A percentile compares a stretch with the other conserved stretches of the same genome.
phyloP scores from a whole-genome alignment of 92 coral and sea anemone genomes.

The Bergia puertoricense region DNA sequence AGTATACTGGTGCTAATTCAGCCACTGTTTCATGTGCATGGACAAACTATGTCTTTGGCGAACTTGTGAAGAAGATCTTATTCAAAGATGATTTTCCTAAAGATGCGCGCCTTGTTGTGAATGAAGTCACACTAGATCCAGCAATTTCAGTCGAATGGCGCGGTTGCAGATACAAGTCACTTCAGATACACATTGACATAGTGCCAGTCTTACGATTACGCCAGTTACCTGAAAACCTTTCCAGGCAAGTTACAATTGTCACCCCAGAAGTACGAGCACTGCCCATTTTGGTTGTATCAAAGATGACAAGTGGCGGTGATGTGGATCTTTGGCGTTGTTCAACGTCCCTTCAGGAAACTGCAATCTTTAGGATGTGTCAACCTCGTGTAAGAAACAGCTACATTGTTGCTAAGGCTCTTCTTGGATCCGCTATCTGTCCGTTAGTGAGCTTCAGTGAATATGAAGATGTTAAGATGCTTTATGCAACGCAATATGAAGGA shows the following conservation, averaged over 20 bases:
- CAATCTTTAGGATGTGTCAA: conserved; percentile 48
- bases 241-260: conserved; percentile 30
- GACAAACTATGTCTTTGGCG: conserved; percentile 29
- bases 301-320: conserved; percentile 39
- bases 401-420: conserved; percentile 51
- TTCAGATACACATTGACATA: conserved; percentile 41
- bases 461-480: conserved; percentile 43
- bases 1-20: neutral
- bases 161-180: conserved; percentile 43
- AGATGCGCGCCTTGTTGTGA: conserved; percentile 38
- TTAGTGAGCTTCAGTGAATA: conserved; percentile 50
- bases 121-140: conserved; percentile 47
- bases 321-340: conserved; percentile 48
- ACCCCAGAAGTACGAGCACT: conserved; percentile 39
- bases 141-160: conserved; percentile 35
- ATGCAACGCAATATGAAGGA: conserved; percentile 29
- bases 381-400: conserved; percentile 54
- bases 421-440: conserved; percentile 49
- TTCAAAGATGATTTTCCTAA: conserved; percentile 37
- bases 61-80: conserved; percentile 36
- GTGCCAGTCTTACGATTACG: conserved; percentile 57
- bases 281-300: conserved; percentile 48
- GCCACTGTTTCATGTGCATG: conserved; percentile 9
- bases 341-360: conserved; percentile 45
- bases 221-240: conserved; percentile 46